A percentile compares a stretch with the other conserved stretches of the same genome.
These are phyloP conservation scores for Phaonia tiefii DNA, from an alignment of 2,888 invertebrate genomes.

Conservation along the genomic window DNA sequence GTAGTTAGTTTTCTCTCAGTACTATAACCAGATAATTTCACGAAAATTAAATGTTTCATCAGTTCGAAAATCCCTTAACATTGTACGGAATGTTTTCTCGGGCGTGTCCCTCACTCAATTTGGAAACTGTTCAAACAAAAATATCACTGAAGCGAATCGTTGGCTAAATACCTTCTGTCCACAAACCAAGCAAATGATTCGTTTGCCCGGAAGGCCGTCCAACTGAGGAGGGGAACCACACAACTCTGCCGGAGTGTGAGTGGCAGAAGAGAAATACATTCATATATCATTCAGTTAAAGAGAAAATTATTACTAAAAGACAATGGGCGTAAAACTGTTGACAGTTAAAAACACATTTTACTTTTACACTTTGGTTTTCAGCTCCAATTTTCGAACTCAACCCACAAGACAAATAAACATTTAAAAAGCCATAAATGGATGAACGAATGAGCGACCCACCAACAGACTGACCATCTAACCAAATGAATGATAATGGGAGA, in stretches of 20 bases:
- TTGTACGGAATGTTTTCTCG: slow-evolving; percentile 32
- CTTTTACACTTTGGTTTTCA: slow-evolving; percentile 65
- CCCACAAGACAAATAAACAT: slow-evolving; percentile 62
- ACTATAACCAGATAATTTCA: slow-evolving; percentile 39
- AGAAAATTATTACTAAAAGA: slow-evolving; percentile 65
- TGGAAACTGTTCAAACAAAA: not conserved
- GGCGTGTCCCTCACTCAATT: slow-evolving; percentile 60
- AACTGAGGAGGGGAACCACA: too few species aligned
- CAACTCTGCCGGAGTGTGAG: not conserved
- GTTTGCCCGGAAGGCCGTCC: too few species aligned
- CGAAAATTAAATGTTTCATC: not conserved
- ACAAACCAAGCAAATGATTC: too few species aligned
- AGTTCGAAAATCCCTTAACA: slow-evolving; percentile 9
- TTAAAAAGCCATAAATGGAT: slow-evolving; percentile 62
- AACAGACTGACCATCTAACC: too few species aligned
- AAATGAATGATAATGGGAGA: slow-evolving; percentile 5
- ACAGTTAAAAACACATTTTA: slow-evolving; percentile 68
- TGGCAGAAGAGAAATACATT: slow-evolving; percentile 34
- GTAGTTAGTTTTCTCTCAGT: slow-evolving; percentile 41
- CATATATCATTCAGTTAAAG: slow-evolving; percentile 51
- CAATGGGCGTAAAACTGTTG: slow-evolving; percentile 71
- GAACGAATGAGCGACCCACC: not conserved
- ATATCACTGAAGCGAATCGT: slow-evolving; percentile 56
- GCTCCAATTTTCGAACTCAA: slow-evolving; percentile 61
- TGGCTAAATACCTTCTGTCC: slow-evolving; percentile 43